Base-by-base conservation (phyloP, 2,888 invertebrate species). In the Limulus polyphemus region DNA sequence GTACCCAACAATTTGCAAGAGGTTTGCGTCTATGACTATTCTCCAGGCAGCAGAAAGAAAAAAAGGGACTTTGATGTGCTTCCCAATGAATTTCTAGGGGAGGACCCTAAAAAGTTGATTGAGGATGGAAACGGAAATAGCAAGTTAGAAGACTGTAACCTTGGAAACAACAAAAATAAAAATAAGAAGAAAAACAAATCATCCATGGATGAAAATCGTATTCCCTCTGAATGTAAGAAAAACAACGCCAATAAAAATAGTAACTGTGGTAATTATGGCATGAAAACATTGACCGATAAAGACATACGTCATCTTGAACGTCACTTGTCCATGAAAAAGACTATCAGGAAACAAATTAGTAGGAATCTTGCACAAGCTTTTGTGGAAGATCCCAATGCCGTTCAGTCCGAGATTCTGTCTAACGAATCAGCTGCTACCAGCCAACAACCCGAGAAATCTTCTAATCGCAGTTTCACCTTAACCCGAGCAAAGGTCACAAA, bases 301-400 rank as follows among this genome's bases (percentile, higher is more conserved):
- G 74, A 74, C 60, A 84, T 85, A 55, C 84, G 84, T 72, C 88
- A 88, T 17, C 76, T 88, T 54, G 88, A 89, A 73, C 79, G 88
- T 70, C 88, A 88, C 76, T 81, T 89, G 71, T 88, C 88, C 74
- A 88, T 88, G 88, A 88, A 89, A 79, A 88, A 88, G 75, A 88
- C 88, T 16, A 88, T 88, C 70, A 79, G 88, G 70, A 88, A 87
- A 79, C 88, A 88, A 78, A 88, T 88, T 74, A 88, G 88, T 87
- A 80, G 88, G 49, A 88, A 88, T 75, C 80, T 88, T 70, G 84
- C 87, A 73, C 87, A 88, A 70, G 73, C 73, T 2, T 66, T 66
- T 51, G 16, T 66, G 51, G 66, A 66, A 7, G 63, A 66, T 16
- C 66, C 66, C 7, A 57, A 62, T 17, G 51, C 51, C 9, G 16